Percentiles rank a stretch among this genome's conserved stretches.
These are phyloP conservation scores for Leucopsar rothschildi DNA, from an alignment of 2,113 vertebrate species.

Conservation along the genomic window DNA sequence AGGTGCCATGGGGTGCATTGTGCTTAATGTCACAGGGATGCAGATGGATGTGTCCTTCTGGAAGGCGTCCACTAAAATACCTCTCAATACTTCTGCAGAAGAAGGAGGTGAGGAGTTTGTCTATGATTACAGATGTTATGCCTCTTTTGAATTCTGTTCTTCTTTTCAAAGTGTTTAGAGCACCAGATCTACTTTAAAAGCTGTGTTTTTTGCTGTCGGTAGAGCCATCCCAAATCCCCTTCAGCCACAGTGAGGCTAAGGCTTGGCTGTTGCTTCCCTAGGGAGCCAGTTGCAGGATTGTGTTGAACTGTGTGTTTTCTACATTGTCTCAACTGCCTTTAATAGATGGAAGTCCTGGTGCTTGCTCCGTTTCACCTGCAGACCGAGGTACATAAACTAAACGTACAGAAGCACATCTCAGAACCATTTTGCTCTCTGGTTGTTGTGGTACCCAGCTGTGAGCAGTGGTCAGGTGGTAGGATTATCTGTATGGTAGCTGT, in stretches of 20 bases:
- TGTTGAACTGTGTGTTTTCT: neutral
- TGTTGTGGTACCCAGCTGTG: neutral
- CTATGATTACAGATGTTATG: neutral
- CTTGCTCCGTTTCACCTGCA: neutral
- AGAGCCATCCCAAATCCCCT: neutral
- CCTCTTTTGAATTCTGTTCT: neutral
- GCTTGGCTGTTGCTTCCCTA: neutral
- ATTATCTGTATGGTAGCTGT: neutral
- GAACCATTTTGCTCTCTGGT: neutral
- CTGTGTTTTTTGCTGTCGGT: neutral
- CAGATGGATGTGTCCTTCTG: neutral
- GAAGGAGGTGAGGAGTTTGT: neutral
- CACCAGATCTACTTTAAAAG: neutral
- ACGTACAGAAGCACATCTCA: fast-evolving
- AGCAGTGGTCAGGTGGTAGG: neutral
- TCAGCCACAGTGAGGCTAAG: neutral
- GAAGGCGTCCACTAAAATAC: neutral
- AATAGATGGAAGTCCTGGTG: neutral
- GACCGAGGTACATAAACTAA: neutral
- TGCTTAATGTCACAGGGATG: neutral
- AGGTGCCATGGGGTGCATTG: neutral
- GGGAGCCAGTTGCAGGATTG: neutral
- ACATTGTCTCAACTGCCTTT: neutral
- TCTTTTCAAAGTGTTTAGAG: neutral
- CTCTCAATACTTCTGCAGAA: neutral